These are phyloP conservation scores for Laodelphax striatellus DNA, from an alignment of 1,140 invertebrate species.

Conservation along the genomic window DNA sequence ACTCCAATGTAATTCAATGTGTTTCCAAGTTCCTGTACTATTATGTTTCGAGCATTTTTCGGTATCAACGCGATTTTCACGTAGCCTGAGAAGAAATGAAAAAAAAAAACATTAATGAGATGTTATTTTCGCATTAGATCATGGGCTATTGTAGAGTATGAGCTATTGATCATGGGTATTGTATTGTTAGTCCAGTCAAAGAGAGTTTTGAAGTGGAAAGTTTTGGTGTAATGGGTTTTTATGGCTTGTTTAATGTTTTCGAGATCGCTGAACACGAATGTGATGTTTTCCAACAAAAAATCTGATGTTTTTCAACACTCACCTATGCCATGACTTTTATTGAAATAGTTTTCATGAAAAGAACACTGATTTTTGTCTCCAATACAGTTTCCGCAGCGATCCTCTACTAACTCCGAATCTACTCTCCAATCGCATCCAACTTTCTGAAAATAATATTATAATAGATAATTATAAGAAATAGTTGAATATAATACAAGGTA, in stretches of 20 bases:
- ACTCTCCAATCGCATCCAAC: conserved; percentile 55
- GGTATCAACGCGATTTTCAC: conserved; percentile 64
- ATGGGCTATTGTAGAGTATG: no score
- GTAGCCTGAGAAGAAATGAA: conserved; percentile 30
- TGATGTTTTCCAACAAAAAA: no score
- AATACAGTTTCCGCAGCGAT: conserved; percentile 55
- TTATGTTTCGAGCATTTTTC: conserved; percentile 65
- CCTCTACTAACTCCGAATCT: conserved; percentile 50
- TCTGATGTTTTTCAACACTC: conserved; percentile 11
- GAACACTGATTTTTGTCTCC: conserved; percentile 53
- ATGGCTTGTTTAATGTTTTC: no score
- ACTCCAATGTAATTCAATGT: conserved; percentile 75
- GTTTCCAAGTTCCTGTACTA: conserved; percentile 64
- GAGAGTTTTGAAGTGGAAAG: no score
- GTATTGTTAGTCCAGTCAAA: no score
- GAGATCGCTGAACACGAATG: no score
- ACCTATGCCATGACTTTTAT: conserved; percentile 44
- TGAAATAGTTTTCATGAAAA: conserved; percentile 65
- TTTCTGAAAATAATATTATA: conserved; percentile 35
- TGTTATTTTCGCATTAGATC: no score
- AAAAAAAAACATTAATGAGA: no score
- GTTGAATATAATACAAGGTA: no score
- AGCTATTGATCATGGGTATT: no score
- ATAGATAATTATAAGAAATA: no score
- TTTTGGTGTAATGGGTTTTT: no score